These are phyloP conservation scores for Patella depressa DNA, from an alignment of 2,888 invertebrate genomes.

Conservation along the genomic window DNA sequence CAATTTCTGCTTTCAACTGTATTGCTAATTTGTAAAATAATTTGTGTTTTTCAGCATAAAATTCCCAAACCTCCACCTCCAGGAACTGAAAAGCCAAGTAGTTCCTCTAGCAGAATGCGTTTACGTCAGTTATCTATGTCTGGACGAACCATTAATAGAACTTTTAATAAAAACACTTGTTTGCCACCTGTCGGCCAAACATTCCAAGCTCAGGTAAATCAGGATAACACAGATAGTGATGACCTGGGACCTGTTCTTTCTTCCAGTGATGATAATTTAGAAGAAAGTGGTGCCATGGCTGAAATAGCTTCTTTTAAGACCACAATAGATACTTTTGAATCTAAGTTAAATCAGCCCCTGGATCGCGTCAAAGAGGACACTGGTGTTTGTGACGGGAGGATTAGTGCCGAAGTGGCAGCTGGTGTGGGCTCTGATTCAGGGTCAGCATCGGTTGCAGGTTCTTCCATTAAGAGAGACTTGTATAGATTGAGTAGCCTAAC, in stretches of 20 bases:
- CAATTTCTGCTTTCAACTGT: too few relatives aligned
- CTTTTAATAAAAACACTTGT: constrained; percentile 63
- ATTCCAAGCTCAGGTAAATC: constrained; percentile 33
- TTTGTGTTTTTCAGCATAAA: constrained; percentile 42
- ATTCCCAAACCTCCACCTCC: constrained; percentile 52
- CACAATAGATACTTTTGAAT: constrained; percentile 4
- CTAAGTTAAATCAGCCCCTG: neutral
- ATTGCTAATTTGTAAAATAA: too few relatives aligned
- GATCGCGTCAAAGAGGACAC: constrained; percentile 3
- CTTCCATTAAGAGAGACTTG: constrained; percentile 42
- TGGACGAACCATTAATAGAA: constrained; percentile 49
- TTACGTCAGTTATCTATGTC: constrained; percentile 53
- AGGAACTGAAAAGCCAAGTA: constrained; percentile 45
- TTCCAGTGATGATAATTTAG: constrained; percentile 26
- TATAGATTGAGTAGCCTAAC: constrained; percentile 41
- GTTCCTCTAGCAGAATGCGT: constrained; percentile 43
- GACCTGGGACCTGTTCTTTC: constrained; percentile 16
- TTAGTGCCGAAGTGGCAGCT: constrained; percentile 12
- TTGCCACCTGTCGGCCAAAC: constrained; percentile 66
- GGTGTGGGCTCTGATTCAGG: constrained; percentile 7
- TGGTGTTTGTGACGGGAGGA: constrained; percentile 22
- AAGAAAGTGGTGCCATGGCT: neutral
- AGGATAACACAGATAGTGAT: constrained; percentile 1
- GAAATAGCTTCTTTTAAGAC: constrained; percentile 11
- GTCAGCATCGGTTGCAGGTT: constrained; percentile 15